Percentiles rank a stretch among this genome's conserved stretches.
These are phyloP conservation scores for Hippopotamus amphibius DNA, from an alignment of 2,113 vertebrate genomes.

Conservation along the genomic window DNA sequence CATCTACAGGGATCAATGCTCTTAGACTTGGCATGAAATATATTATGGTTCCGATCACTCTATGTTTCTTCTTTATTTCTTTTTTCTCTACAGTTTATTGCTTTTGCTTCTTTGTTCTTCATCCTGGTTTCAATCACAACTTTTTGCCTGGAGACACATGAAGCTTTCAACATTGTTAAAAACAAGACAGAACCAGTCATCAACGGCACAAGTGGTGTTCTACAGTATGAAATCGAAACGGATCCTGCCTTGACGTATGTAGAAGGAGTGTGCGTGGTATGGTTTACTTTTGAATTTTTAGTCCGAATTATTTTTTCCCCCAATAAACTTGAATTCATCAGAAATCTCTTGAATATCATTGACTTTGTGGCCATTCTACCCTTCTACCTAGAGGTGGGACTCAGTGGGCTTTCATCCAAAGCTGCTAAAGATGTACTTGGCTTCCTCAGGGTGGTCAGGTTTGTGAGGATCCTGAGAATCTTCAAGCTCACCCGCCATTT, in stretches of 20 bases:
- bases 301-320: conserved; percentile 97
- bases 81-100: conserved; percentile 93
- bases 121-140: conserved; percentile 99
- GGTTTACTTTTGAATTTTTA: conserved; percentile 99
- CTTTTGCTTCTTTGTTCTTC: conserved; percentile 98
- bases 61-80: conserved; percentile 61
- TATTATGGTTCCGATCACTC: conserved; percentile 54
- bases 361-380: conserved; percentile 99
- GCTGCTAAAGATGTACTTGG: conserved; percentile 98
- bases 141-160: conserved; percentile 99
- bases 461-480: conserved; percentile 98
- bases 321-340: conserved; percentile 98
- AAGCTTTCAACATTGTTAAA: conserved; percentile 98
- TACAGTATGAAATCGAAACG: conserved; percentile 96
- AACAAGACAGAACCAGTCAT: conserved; percentile 94
- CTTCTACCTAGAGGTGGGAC: conserved; percentile 97
- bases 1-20: background rate
- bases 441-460: conserved; percentile 98
- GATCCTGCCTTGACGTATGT: conserved; percentile 97
- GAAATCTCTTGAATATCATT: conserved; percentile 98
- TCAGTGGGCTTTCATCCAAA: conserved; percentile 98
- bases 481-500: conserved; percentile 99
- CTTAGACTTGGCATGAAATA: conserved; percentile 23
- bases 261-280: conserved; percentile 98
- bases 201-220: conserved; percentile 90